A percentile compares a stretch with the other conserved stretches of the same genome.
These are phyloP conservation scores for Drosophila virilis DNA, from an alignment of 1,140 invertebrate species.

Conservation along the genomic window DNA sequence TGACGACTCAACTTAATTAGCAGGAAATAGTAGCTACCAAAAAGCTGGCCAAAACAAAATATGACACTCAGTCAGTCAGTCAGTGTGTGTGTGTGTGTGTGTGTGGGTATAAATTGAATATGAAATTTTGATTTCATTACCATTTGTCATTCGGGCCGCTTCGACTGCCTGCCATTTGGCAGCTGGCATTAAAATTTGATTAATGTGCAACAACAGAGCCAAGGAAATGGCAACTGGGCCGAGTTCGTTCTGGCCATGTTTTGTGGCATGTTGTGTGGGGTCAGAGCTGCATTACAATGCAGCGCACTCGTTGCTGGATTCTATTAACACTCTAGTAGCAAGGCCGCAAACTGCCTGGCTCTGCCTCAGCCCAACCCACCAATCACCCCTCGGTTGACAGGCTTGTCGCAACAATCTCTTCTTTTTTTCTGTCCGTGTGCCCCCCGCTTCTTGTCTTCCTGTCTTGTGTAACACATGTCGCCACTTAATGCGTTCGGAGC, in stretches of 20 bases:
- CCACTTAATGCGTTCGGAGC: slow-evolving; percentile 75
- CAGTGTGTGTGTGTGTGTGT: background rate
- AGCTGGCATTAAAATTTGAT: slow-evolving; percentile 44
- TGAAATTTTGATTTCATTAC: slow-evolving; percentile 27
- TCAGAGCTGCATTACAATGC: slow-evolving; percentile 62
- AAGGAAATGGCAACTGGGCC: background rate
- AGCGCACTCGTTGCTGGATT: slow-evolving; percentile 42
- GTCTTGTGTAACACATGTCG: slow-evolving; percentile 68
- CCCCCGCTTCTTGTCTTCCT: slow-evolving; percentile 35
- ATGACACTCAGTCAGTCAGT: background rate
- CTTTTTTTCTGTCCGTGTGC: slow-evolving; percentile 9
- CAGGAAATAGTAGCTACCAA: slow-evolving; percentile 35
- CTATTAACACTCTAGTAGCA: slow-evolving; percentile 66
- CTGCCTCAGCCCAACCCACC: background rate
- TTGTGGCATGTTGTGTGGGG: slow-evolving; percentile 11
- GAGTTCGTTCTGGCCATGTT: slow-evolving; percentile 17
- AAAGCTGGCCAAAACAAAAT: slow-evolving; percentile 27
- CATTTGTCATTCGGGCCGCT: slow-evolving; percentile 15
- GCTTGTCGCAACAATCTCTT: background rate
- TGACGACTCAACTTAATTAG: slow-evolving; percentile 58
- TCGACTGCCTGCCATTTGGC: slow-evolving; percentile 9
- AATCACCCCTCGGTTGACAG: background rate
- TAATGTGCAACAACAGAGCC: slow-evolving; percentile 41
- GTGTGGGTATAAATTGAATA: slow-evolving; percentile 19
- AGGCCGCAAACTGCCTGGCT: slow-evolving; percentile 4